Base-by-base conservation (phyloP, 2,797 vertebrate species). In the Hozukius guyotensis region DNA sequence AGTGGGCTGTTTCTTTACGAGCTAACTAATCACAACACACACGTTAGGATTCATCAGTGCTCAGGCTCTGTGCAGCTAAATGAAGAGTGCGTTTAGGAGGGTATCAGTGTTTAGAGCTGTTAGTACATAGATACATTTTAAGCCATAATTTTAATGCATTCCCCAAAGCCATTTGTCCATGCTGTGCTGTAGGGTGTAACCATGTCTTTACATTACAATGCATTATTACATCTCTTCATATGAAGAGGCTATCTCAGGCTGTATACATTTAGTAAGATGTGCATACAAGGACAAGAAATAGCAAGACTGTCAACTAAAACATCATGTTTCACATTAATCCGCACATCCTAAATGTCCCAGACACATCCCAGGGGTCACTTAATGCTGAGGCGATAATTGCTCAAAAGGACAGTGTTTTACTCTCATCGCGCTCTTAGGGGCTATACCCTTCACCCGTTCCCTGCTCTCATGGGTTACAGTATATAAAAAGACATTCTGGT, bases 171-270 rank as follows among this genome's bases (percentile, higher is more conserved):
- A 14, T 82, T 36, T 31, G 3, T 61, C 25, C 20, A 25, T 36
- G 46, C 16, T 46, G 63, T 82, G 65, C 80, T 83, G 8, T 32
- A 67, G 24, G 49, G 42, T 46, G 49, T 80, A 87, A 82, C 81
- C 66, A 75, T 61, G 76, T 71, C 38, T 77, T 77, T 75, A 53
- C 32, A 77, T 80, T 18, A 18, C 4, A 24, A 32, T 68, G 8
- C 2, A 56, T 64, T 55, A 42, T 56, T 46, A 60, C 29, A 42
- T 81, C 72, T 76, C 32, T 32, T 78, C 31, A 69, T 72, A 52
- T 27, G 65, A 64, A 60, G 25, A 69, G 20, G 46, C 60, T 56
- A 3, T 49, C 24, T n/a, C 22, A 42, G 29, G 38, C 53, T 70
- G 8, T 74, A 9, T 52, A 49, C 8, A 60, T 9, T 27, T 14